Conservation (phyloP, 1,140 invertebrate species). For the Leptoteleia sp. region DNA sequence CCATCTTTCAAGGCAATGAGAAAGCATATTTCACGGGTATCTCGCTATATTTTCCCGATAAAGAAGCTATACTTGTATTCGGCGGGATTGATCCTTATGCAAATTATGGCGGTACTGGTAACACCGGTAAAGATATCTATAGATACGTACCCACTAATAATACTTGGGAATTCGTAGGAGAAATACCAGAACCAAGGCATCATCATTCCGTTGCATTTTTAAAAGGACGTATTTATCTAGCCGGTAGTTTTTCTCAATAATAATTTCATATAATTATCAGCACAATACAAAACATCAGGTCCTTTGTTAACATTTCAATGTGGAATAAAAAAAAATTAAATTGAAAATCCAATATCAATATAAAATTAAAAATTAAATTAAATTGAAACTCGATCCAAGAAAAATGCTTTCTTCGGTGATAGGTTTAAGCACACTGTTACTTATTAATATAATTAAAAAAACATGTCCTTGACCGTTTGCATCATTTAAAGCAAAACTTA, state of each 20-base stretch:
- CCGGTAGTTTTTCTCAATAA: conserved; percentile 78
- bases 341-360: no score
- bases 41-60: conserved; percentile 82
- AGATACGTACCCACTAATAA: conserved; percentile 82
- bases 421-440: no score
- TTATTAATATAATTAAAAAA: no score
- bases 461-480: no score
- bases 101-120: conserved; percentile 79
- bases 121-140: conserved; percentile 83
- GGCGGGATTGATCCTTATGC: conserved; percentile 84
- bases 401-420: no score
- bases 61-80: conserved; percentile 83
- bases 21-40: conserved; percentile 71
- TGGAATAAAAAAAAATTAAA: no score
- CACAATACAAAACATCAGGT: no score
- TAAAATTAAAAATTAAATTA: no score
- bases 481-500: no score
- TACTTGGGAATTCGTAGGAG: conserved; percentile 83
- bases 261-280: no score
- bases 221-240: conserved; percentile 83
- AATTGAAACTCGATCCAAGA: no score
- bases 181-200: conserved; percentile 83
- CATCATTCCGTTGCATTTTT: conserved; percentile 83
- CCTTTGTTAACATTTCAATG: no score
- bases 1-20: conserved; percentile 34